Evolutionary conservation across 2,113 vertebrate species (phyloP).

Genomic region (Castor canadensis): DNA sequence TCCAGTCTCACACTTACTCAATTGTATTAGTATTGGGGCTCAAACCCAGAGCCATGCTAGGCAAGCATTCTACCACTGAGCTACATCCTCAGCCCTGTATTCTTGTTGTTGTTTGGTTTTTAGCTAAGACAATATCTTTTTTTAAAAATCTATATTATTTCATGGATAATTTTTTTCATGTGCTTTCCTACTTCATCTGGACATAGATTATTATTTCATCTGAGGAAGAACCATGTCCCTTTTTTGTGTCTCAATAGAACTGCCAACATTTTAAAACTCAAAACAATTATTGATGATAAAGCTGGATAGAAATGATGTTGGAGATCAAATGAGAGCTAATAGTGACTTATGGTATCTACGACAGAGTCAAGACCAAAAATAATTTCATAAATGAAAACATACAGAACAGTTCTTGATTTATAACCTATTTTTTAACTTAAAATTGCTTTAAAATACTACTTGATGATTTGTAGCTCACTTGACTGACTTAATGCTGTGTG

Average conservation of each 20-base stretch:
- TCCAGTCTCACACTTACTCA: background rate
- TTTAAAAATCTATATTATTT: background rate
- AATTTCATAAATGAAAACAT: background rate
- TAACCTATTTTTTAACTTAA: background rate
- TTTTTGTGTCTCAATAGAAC: background rate
- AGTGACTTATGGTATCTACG: background rate
- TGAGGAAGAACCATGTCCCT: background rate
- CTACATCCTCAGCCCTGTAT: background rate
- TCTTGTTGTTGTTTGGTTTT: background rate
- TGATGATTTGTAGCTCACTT: background rate
- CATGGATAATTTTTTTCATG: background rate
- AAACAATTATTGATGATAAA: background rate
- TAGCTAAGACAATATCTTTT: background rate
- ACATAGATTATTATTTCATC: background rate
- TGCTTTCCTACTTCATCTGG: background rate
- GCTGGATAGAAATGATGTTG: background rate
- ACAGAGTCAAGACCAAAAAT: background rate
- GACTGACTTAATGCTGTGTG: background rate
- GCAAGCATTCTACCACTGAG: background rate
- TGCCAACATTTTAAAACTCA: background rate
- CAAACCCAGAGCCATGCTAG: background rate
- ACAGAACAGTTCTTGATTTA: background rate
- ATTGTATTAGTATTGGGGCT: background rate
- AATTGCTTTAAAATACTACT: background rate
- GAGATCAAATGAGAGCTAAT: background rate